Evolutionary conservation across 2,113 vertebrate genomes (phyloP).

Genomic region (Xenopus borealis): DNA sequence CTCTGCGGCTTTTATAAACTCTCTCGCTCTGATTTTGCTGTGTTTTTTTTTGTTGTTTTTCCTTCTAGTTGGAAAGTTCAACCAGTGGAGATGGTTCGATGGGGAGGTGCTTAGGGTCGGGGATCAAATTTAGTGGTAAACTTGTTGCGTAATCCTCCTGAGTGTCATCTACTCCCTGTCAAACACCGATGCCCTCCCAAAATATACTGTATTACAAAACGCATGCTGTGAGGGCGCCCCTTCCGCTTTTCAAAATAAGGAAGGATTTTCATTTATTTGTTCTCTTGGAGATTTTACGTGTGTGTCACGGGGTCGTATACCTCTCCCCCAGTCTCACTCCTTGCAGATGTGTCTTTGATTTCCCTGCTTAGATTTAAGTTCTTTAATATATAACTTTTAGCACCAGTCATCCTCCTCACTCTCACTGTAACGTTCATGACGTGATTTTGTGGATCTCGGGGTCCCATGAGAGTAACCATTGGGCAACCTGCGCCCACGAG

Average conservation of each 20-base stretch:
- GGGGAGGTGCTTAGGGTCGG: slow-evolving; percentile 24
- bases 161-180: slow-evolving; percentile 30
- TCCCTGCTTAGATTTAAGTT: slow-evolving; percentile 39
- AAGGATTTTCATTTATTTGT: slow-evolving; percentile 16
- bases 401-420: slow-evolving; percentile 93
- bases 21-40: slow-evolving; percentile 12
- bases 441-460: slow-evolving; percentile 67
- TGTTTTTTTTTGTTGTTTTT: slow-evolving; percentile 6
- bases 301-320: slow-evolving; percentile 5
- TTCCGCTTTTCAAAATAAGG: slow-evolving; percentile 31
- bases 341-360: slow-evolving; percentile 54
- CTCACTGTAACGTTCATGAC: slow-evolving; percentile 86
- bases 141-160: slow-evolving; percentile 42
- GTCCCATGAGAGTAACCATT: slow-evolving; percentile 84
- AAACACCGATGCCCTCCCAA: slow-evolving; percentile 35
- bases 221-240: slow-evolving; percentile 38
- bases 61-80: slow-evolving; percentile 27
- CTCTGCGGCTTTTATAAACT: slow-evolving; percentile 34
- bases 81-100: slow-evolving; percentile 25
- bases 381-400: slow-evolving; percentile 62
- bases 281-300: background rate
- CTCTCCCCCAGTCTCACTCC: slow-evolving; percentile 58
- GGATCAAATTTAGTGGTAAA: slow-evolving; percentile 33
- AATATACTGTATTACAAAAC: slow-evolving; percentile 51
- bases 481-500: slow-evolving; percentile 76